phyloP scores from a whole-genome alignment of 2,888 invertebrate genomes.

The Biston stratarius region DNA sequence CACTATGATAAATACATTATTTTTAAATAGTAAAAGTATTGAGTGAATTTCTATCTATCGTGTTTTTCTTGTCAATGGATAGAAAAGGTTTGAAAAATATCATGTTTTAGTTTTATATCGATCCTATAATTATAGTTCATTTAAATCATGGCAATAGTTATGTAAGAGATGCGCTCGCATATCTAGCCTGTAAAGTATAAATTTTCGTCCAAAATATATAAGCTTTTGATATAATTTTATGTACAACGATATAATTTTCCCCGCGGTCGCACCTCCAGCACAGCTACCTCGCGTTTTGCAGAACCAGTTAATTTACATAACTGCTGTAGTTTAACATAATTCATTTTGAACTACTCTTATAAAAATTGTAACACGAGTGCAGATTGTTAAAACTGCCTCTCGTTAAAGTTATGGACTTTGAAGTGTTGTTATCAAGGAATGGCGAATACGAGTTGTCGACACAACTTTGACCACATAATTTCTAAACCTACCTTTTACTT shows the following conservation, averaged over 20 bases:
- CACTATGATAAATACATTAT: too few relatives aligned
- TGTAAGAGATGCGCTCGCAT: neutral
- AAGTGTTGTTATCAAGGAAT: constrained; percentile 19
- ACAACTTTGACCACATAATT: neutral
- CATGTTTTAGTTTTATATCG: too few relatives aligned
- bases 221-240: too few relatives aligned
- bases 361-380: constrained; percentile 15
- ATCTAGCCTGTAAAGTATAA: neutral
- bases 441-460: neutral
- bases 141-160: too few relatives aligned
- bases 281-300: neutral
- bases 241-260: neutral
- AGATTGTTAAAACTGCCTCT: constrained; percentile 17
- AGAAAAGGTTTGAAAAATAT: too few relatives aligned
- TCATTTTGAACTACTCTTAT: constrained; percentile 23
- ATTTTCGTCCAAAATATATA: neutral
- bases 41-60: too few relatives aligned
- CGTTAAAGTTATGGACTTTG: constrained; percentile 7
- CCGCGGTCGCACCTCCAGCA: neutral
- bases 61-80: too few relatives aligned
- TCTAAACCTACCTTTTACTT: neutral
- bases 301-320: constrained; percentile 19
- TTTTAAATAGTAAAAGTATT: too few relatives aligned
- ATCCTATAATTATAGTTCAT: too few relatives aligned
- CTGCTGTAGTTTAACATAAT: constrained; percentile 22